Base-by-base conservation (phyloP, 1,140 invertebrate species). In the Calephelis virginiensis region DNA sequence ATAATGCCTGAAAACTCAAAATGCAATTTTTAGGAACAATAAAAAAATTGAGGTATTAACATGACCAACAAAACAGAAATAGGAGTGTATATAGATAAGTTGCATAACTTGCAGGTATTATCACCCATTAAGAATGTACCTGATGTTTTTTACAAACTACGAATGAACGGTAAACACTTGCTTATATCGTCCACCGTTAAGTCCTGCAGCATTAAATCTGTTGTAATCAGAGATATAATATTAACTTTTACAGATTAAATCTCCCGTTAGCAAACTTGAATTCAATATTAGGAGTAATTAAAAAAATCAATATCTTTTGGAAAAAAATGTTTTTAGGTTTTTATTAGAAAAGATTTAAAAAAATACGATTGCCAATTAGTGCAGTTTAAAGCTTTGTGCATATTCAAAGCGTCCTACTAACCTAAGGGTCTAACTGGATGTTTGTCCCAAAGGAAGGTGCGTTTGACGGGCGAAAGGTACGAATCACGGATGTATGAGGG, bases 391-490 rank as follows among this genome's bases (percentile, higher is more conserved):
- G 81, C 70, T 65, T 53, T 69, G 76, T 68, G 75, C 74, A 28
- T 80, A 86, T 85, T 67, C 84, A 85, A 79, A 86, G 84, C 81
- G 70, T 67, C 69, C 68, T 77, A 91, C 88, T 91, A 89, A 92
- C 91, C 96, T 90, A 96, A 96, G 85, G 97, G 95, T 92, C 96
- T 95, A 88, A 96, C 94, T 81, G 96, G 96, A 90, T 97, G 96
- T 91, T 95, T 95, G 85, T 95, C 95, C 96, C 96, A 97, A 75
- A 97, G 93, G 92, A 96, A 97, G 90, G 94, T 95, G 90, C 96
- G 95, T 93, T 97, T 97, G 82, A 97, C 93, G 61, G 96, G 96
- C 75, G 96, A 97, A 81, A 97, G 94, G 92, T 96, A 97, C 78
- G 95, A 96, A 92, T 96, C 95, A 68, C 96, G 93, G 77, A 97